Conservation (phyloP, 2,797 vertebrate species). For the Epinephelus coioides region DNA sequence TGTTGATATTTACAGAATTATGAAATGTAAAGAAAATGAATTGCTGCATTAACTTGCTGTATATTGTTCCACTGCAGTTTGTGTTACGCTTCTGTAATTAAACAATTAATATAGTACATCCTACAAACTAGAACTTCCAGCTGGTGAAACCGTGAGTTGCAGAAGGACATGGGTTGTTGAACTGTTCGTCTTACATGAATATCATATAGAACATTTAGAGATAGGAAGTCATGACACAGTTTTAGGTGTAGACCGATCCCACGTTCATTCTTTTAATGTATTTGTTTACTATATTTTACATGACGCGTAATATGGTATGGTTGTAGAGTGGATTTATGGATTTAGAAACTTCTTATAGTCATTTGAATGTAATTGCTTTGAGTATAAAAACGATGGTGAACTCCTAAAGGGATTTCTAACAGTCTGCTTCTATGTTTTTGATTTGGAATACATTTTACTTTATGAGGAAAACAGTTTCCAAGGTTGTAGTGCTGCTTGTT, state of each 20-base stretch:
- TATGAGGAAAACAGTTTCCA: not conserved
- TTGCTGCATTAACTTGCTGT: conserved; percentile 24
- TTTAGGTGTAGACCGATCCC: conserved; percentile 32
- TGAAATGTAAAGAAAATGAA: not conserved
- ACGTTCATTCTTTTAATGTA: conserved; percentile 14
- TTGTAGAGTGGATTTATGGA: conserved; percentile 13
- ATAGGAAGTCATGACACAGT: conserved; percentile 22
- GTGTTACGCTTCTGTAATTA: not conserved
- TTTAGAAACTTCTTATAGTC: conserved; percentile 13
- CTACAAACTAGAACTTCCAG: not conserved
- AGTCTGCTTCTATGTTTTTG: not conserved
- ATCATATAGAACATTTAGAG: not conserved
- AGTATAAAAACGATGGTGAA: conserved; percentile 11
- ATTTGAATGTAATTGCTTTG: conserved; percentile 31
- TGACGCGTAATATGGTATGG: conserved; percentile 8
- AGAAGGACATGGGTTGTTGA: not conserved
- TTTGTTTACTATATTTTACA: conserved; percentile 20
- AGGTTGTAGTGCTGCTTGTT: conserved; percentile 36
- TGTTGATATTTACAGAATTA: conserved; percentile 11
- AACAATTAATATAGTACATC: not conserved
- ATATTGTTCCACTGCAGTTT: not conserved
- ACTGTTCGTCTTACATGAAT: conserved; percentile 5
- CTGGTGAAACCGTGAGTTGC: not conserved
- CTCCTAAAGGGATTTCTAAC: not conserved
- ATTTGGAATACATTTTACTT: not conserved